Conservation (phyloP, 1,140 invertebrate genomes). For the Philopotamus ludificatus region DNA sequence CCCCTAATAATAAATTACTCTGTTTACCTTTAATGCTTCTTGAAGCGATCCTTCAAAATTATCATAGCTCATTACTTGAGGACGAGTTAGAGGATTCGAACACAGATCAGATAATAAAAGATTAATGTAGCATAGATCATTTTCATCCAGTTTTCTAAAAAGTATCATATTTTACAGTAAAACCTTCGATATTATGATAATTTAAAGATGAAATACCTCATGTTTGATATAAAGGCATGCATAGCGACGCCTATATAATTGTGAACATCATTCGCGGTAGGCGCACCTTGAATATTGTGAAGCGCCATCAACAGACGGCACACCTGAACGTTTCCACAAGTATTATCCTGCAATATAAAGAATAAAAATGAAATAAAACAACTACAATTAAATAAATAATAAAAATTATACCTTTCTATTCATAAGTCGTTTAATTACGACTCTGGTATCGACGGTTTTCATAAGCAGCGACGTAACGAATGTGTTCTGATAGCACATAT, state of each 20-base stretch:
- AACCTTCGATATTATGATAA: not conserved
- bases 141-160: constrained; percentile 49
- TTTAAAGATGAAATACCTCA: constrained; percentile 38
- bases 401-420: constrained; percentile 54
- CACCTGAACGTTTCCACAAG: constrained; percentile 51
- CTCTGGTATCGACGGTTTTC: constrained; percentile 64
- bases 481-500: constrained; percentile 69
- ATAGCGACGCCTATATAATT: constrained; percentile 51
- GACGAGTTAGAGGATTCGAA: constrained; percentile 45
- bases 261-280: constrained; percentile 46
- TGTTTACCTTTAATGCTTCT: constrained; percentile 47
- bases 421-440: constrained; percentile 58
- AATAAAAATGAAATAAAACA: not conserved
- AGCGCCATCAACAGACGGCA: constrained; percentile 50
- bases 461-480: constrained; percentile 66
- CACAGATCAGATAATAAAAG: constrained; percentile 51
- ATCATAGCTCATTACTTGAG: constrained; percentile 49
- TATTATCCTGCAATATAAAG: constrained; percentile 46
- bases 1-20: not conserved
- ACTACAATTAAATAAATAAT: not conserved
- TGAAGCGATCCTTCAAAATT: constrained; percentile 45
- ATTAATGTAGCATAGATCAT: constrained; percentile 49
- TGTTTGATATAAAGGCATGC: constrained; percentile 46
- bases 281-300: constrained; percentile 45
- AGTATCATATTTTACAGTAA: constrained; percentile 1